phyloP scores from a whole-genome alignment of 2,888 invertebrate species.

The Dryobota labecula region DNA sequence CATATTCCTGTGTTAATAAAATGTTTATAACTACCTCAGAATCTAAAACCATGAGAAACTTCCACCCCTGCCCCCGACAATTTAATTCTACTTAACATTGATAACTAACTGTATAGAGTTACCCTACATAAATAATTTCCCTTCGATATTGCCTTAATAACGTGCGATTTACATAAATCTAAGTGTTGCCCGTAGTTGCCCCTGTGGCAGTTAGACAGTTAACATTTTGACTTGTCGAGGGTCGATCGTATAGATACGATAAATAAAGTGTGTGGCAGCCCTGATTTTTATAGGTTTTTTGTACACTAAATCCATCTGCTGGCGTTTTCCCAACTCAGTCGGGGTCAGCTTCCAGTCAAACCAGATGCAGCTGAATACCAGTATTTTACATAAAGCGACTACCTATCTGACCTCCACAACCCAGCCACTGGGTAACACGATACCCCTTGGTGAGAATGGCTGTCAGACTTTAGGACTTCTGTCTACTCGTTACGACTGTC shows the following conservation, averaged over 20 bases:
- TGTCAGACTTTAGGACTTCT: too few relatives aligned
- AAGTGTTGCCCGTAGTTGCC: conserved; percentile 61
- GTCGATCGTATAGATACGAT: conserved; percentile 45
- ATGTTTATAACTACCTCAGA: conserved; percentile 16
- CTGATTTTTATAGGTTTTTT: neutral
- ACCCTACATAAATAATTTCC: conserved; percentile 60
- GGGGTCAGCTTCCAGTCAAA: too few relatives aligned
- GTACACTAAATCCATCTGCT: too few relatives aligned
- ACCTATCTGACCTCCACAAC: too few relatives aligned
- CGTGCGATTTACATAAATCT: conserved; percentile 66
- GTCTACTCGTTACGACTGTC: too few relatives aligned
- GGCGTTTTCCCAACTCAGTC: too few relatives aligned
- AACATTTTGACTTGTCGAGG: conserved; percentile 77
- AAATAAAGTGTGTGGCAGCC: neutral
- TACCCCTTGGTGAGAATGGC: too few relatives aligned
- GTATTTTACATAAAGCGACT: too few relatives aligned
- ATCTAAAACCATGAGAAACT: conserved; percentile 35
- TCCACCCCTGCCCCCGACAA: conserved; percentile 44
- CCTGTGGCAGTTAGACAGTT: conserved; percentile 69
- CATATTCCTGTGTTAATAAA: neutral
- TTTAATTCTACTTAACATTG: conserved; percentile 66
- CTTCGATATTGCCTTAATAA: conserved; percentile 61
- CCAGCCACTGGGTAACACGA: too few relatives aligned
- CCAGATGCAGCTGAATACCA: too few relatives aligned
- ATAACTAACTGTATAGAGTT: conserved; percentile 57